Conservation (phyloP, 2,888 invertebrate species). For the Drosophila sordidula region DNA sequence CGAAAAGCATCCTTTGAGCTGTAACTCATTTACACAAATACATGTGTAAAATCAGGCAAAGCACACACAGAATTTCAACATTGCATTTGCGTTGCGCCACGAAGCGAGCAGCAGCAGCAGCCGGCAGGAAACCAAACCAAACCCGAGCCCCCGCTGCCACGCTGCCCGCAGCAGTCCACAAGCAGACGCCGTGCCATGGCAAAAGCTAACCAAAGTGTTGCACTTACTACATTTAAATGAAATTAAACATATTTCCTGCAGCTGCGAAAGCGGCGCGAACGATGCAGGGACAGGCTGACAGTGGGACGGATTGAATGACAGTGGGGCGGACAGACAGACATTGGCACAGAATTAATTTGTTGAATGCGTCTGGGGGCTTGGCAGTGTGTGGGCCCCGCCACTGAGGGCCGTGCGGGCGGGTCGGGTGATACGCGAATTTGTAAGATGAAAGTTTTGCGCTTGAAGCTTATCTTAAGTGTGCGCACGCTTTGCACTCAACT, state of each 20-base stretch:
- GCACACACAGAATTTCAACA: constrained; percentile 19
- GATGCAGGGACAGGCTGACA: constrained; percentile 16
- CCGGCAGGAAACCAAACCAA: constrained; percentile 35
- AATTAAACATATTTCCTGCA: constrained; percentile 79
- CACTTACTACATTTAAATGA: constrained; percentile 77
- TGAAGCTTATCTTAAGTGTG: constrained; percentile 77
- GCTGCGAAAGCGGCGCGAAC: constrained; percentile 56
- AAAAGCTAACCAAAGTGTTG: constrained; percentile 76
- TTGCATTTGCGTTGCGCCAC: constrained; percentile 32
- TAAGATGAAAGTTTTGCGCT: constrained; percentile 78
- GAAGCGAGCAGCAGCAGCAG: constrained; percentile 22
- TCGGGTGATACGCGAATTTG: constrained; percentile 57
- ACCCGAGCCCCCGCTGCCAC: constrained; percentile 17
- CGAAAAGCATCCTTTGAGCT: constrained; percentile 47
- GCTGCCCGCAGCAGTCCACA: constrained; percentile 4
- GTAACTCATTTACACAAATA: constrained; percentile 28
- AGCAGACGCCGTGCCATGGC: constrained; percentile 17
- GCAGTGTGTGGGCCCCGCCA: neutral
- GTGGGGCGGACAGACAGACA: constrained; percentile 27
- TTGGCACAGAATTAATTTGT: constrained; percentile 73
- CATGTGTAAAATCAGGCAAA: constrained; percentile 28
- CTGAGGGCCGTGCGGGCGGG: neutral
- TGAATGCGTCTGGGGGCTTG: constrained; percentile 60
- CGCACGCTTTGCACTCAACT: constrained; percentile 77
- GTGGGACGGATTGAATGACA: constrained; percentile 4